Conservation (phyloP, 2,113 vertebrate genomes). For the Colius striatus region DNA sequence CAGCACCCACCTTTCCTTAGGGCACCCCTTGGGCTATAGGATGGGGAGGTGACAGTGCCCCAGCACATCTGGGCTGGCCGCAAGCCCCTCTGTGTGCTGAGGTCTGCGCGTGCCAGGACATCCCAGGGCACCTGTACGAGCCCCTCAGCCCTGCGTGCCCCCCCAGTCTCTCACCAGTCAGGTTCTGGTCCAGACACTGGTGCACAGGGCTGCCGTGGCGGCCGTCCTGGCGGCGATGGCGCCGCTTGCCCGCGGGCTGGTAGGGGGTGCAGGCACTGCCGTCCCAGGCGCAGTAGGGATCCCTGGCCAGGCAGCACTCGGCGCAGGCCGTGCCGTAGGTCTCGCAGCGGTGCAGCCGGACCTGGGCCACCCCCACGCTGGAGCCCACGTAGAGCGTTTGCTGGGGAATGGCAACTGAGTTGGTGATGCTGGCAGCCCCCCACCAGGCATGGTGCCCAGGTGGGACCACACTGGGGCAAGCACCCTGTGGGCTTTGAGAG, state of each 20-base stretch:
- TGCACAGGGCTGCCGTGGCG: slow-evolving; percentile 84
- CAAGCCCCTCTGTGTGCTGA: background rate
- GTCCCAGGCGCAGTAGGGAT: slow-evolving; percentile 94
- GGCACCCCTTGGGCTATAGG: background rate
- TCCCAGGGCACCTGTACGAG: background rate
- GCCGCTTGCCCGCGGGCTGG: slow-evolving; percentile 80
- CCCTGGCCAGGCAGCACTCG: slow-evolving; percentile 93
- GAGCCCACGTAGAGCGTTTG: slow-evolving; percentile 90
- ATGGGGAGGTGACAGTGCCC: background rate
- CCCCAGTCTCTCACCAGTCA: slow-evolving; percentile 76
- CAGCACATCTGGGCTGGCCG: background rate
- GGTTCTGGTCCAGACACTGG: slow-evolving; percentile 90
- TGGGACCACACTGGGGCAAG: background rate
- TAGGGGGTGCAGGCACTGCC: slow-evolving; percentile 84
- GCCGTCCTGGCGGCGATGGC: slow-evolving; percentile 86
- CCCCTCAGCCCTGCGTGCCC: background rate
- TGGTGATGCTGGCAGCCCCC: background rate
- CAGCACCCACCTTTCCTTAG: background rate
- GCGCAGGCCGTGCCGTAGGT: slow-evolving; percentile 90
- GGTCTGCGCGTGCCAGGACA: background rate
- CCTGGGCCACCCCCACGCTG: slow-evolving; percentile 82
- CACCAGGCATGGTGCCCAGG: fast-evolving
- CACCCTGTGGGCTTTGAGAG: background rate
- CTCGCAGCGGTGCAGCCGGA: slow-evolving; percentile 89
- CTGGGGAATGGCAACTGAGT: slow-evolving; percentile 56